Evolutionary conservation across 2,113 vertebrate species (phyloP).

Genomic region (Ciconia boyciana): DNA sequence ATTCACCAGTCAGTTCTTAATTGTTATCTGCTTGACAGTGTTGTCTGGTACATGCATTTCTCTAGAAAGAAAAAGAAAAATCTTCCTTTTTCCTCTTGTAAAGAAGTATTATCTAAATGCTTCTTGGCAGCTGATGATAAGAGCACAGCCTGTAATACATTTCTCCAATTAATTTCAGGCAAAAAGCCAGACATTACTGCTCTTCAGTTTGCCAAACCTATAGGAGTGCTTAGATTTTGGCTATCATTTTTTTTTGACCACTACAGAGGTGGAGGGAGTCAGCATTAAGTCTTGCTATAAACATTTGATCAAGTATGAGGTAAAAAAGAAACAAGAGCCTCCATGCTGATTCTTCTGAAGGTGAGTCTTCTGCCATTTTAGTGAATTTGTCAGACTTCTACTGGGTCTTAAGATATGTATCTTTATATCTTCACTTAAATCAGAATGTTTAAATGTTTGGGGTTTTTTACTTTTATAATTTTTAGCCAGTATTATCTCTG

Average conservation of each 20-base stretch:
- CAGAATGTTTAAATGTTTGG: background rate
- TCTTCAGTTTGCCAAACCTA: background rate
- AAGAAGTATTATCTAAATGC: slow-evolving; percentile 49
- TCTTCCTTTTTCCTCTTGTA: background rate
- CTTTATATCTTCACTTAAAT: background rate
- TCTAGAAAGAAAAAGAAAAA: background rate
- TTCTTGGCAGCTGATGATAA: slow-evolving; percentile 59
- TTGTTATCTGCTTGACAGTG: background rate
- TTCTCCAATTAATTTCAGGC: slow-evolving; percentile 61
- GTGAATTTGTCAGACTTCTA: background rate
- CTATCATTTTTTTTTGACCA: background rate
- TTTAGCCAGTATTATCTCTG: background rate
- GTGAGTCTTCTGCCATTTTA: slow-evolving; percentile 10
- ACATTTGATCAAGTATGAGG: background rate
- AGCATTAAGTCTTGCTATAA: background rate
- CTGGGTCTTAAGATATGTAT: background rate
- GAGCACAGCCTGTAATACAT: slow-evolving; percentile 38
- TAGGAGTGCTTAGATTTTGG: background rate
- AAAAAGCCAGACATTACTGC: slow-evolving; percentile 38
- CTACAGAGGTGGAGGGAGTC: background rate
- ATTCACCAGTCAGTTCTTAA: background rate
- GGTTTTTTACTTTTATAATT: background rate
- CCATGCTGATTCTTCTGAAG: background rate
- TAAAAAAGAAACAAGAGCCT: background rate
- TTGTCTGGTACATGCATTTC: background rate